These are phyloP conservation scores for Apis cerana DNA, from an alignment of 1,140 invertebrate species.

Conservation along the genomic window DNA sequence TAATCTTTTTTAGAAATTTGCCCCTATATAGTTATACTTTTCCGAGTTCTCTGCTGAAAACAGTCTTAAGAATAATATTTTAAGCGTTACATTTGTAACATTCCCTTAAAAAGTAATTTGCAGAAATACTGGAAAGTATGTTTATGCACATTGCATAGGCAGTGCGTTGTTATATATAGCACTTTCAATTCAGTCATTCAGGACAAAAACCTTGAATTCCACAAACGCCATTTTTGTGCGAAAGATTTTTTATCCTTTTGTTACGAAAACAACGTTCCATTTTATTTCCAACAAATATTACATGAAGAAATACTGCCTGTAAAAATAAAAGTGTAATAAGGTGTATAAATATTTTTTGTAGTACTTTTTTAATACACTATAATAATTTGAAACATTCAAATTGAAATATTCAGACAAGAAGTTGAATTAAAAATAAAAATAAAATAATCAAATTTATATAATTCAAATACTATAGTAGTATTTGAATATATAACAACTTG, in stretches of 20 bases:
- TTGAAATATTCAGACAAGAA: no score
- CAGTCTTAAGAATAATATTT: constrained; percentile 31
- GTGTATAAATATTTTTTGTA: no score
- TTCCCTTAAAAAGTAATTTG: neutral
- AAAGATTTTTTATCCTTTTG: constrained; percentile 12
- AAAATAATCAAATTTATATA: no score
- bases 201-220: neutral
- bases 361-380: no score
- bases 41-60: neutral
- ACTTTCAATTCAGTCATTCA: constrained; percentile 17
- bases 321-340: constrained; percentile 44
- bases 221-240: constrained; percentile 7
- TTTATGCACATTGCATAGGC: constrained; percentile 33
- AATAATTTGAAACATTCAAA: no score
- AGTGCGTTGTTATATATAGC: constrained; percentile 28
- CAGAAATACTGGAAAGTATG: constrained; percentile 45
- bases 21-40: constrained; percentile 15
- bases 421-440: no score
- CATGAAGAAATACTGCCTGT: constrained; percentile 75
- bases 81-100: neutral
- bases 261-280: neutral
- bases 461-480: neutral
- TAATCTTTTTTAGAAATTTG: neutral
- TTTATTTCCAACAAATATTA: constrained; percentile 47
- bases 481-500: neutral